Conservation (phyloP, 2,888 invertebrate genomes). For the Hemaris fuciformis region DNA sequence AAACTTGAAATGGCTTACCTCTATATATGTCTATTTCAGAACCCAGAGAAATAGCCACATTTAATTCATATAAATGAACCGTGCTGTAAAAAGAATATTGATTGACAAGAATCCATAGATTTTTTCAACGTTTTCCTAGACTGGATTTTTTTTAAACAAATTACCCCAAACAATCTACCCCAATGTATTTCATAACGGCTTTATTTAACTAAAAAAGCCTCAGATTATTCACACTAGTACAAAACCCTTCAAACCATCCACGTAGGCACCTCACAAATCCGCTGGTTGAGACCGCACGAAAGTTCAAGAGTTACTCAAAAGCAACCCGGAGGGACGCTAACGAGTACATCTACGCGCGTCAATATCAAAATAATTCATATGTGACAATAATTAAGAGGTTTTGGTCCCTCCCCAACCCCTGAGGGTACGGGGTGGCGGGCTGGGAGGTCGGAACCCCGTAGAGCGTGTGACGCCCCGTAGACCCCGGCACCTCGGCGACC, state of each 20-base stretch:
- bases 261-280: not conserved
- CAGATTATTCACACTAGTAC: no score
- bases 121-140: no score
- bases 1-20: no score
- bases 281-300: not conserved
- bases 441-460: conserved; percentile 8
- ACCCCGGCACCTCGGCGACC: not conserved
- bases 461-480: conserved; percentile 13
- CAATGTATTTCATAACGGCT: no score
- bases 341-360: conserved; percentile 50
- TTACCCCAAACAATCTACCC: no score
- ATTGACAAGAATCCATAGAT: no score
- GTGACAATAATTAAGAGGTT: conserved; percentile 29
- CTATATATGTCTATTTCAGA: no score
- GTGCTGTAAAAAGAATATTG: no score
- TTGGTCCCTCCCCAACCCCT: conserved; percentile 14
- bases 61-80: no score
- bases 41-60: no score
- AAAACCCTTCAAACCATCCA: not conserved
- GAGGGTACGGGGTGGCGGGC: conserved; percentile 12
- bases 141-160: no score
- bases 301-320: conserved; percentile 24
- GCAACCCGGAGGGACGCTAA: conserved; percentile 40
- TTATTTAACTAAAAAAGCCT: no score
- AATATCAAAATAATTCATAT: conserved; percentile 72